A percentile compares a stretch with the other conserved stretches of the same genome.
These are phyloP conservation scores for Rhorus exstirpatorius DNA, from an alignment of 2,888 invertebrate genomes.

Conservation along the genomic window DNA sequence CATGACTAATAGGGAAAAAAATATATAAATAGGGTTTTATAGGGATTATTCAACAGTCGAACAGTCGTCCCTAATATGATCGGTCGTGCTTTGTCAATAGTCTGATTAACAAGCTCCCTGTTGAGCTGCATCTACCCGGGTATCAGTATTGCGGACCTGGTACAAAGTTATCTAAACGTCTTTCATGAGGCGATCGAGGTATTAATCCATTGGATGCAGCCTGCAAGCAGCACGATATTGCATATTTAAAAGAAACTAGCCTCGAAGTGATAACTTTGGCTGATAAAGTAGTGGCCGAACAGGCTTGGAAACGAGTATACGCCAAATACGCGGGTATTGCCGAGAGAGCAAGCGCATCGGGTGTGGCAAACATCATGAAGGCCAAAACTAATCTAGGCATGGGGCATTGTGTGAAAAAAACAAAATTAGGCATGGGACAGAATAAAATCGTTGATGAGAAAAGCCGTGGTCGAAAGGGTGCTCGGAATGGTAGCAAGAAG, in stretches of 20 bases:
- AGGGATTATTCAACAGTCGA: background rate
- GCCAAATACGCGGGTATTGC: constrained; percentile 57
- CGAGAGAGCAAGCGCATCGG: constrained; percentile 78
- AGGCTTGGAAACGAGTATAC: background rate
- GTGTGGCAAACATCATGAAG: constrained; percentile 78
- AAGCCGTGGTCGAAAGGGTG: no score
- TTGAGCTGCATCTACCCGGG: constrained; percentile 63
- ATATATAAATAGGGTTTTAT: no score
- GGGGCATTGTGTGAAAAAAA: constrained; percentile 18
- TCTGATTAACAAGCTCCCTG: constrained; percentile 57
- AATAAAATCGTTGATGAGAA: no score
- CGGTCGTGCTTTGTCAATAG: constrained; percentile 12
- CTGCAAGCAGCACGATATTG: background rate
- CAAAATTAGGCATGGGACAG: no score
- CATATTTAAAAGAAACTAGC: background rate
- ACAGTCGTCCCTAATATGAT: background rate
- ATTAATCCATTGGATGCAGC: constrained; percentile 13
- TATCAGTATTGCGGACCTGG: constrained; percentile 38
- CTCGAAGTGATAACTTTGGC: background rate
- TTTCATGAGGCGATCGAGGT: background rate
- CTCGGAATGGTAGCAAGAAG: no score
- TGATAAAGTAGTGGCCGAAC: constrained; percentile 10
- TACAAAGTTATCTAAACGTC: constrained; percentile 70
- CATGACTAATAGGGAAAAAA: no score
- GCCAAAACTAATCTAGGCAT: constrained; percentile 70